Evolutionary conservation across 2,888 invertebrate species (phyloP).

Genomic region (Tubulanus polymorphus): DNA sequence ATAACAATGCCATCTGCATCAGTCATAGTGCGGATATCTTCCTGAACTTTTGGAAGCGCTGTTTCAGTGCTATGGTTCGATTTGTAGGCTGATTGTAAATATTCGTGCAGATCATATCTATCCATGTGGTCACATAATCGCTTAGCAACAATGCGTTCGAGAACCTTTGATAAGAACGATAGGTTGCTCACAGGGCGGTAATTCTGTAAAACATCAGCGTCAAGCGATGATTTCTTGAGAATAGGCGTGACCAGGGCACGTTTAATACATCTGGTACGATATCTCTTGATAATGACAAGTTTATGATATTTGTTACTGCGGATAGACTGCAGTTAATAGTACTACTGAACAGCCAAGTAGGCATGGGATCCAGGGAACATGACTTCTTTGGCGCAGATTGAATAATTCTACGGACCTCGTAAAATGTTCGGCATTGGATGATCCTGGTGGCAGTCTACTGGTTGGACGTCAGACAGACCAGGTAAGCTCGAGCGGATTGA

Average conservation of each 20-base stretch:
- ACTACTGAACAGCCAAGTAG: neutral
- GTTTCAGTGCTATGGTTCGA: constrained; percentile 6
- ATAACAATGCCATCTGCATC: constrained; percentile 10
- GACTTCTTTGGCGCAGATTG: neutral
- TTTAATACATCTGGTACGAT: too few species aligned
- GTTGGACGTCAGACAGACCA: too few species aligned
- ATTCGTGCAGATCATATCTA: constrained; percentile 3
- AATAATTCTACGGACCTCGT: neutral
- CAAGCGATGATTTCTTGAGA: constrained; percentile 10
- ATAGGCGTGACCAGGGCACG: constrained; percentile 9
- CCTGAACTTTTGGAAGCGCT: constrained; percentile 8
- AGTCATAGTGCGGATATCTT: constrained; percentile 3
- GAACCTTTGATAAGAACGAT: constrained; percentile 14
- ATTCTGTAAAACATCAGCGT: constrained; percentile 8
- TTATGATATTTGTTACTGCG: too few species aligned
- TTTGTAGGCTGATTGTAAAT: constrained; percentile 11
- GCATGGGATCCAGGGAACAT: neutral
- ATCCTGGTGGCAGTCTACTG: too few species aligned
- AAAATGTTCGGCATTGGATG: too few species aligned
- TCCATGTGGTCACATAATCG: constrained; percentile 7
- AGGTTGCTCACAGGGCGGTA: constrained; percentile 15
- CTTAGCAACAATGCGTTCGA: constrained; percentile 8
- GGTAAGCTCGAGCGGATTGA: too few species aligned
- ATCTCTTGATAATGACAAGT: too few species aligned
- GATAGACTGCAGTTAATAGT: too few species aligned